These are phyloP conservation scores for Phortica okadai DNA, from an alignment of 2,888 invertebrate genomes.

Conservation along the genomic window DNA sequence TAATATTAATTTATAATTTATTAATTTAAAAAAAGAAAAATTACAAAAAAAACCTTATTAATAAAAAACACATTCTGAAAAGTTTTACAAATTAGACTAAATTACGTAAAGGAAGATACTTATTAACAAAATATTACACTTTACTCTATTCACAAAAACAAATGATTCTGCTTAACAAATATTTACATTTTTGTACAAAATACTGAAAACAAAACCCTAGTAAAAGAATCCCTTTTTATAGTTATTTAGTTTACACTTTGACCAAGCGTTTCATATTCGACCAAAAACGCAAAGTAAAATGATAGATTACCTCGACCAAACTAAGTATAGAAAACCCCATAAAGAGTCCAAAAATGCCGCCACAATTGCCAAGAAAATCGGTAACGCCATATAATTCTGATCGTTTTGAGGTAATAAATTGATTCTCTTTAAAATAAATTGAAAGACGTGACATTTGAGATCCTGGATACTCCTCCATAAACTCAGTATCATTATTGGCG, in stretches of 20 bases:
- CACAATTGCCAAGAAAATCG: constrained; percentile 83
- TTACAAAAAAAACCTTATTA: not conserved
- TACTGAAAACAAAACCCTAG: not conserved
- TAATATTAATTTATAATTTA: no score
- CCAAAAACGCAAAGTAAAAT: constrained; percentile 73
- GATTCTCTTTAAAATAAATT: constrained; percentile 84
- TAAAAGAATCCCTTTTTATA: not conserved
- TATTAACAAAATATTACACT: not conserved
- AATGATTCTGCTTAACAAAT: constrained; percentile 3
- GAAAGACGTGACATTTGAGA: constrained; percentile 80
- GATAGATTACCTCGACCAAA: constrained; percentile 78
- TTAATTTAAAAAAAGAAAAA: no score
- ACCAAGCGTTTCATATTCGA: constrained; percentile 55
- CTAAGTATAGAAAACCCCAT: constrained; percentile 75
- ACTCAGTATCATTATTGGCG: constrained; percentile 65
- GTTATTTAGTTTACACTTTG: constrained; percentile 13
- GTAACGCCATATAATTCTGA: constrained; percentile 83
- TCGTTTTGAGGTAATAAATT: constrained; percentile 82
- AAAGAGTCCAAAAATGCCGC: constrained; percentile 80
- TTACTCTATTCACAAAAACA: not conserved
- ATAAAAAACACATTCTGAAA: no score
- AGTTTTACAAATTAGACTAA: no score
- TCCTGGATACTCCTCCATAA: constrained; percentile 74
- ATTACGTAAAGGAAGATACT: no score
- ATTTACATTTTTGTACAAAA: constrained; percentile 1